These are phyloP conservation scores for Adrianichthys oophorus DNA, from an alignment of 2,797 vertebrate genomes.

Conservation along the genomic window DNA sequence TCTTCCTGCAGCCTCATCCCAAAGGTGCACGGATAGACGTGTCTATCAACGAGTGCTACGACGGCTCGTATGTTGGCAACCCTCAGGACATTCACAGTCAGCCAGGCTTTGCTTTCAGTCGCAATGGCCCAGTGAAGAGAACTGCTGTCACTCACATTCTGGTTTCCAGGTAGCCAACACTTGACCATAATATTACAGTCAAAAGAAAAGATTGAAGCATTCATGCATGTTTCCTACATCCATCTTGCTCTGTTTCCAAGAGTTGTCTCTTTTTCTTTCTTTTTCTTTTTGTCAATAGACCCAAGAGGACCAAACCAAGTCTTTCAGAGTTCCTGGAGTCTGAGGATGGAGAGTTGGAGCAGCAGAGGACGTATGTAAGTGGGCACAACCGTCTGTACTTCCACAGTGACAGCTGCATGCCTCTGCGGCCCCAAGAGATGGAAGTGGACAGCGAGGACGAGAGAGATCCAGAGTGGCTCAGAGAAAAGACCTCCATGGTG, in stretches of 20 bases:
- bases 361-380: constrained; percentile 94
- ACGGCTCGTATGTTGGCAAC: constrained; percentile 97
- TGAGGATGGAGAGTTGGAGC: constrained; percentile 95
- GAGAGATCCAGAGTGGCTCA: constrained; percentile 94
- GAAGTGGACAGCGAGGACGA: constrained; percentile 98
- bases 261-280: not conserved
- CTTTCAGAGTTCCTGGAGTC: constrained; percentile 97
- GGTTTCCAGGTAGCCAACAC: constrained; percentile 87
- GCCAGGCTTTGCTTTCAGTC: constrained; percentile 97
- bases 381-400: constrained; percentile 98
- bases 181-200: too few species aligned
- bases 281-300: constrained; percentile 67
- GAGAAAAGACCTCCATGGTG: constrained; percentile 98
- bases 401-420: constrained; percentile 97
- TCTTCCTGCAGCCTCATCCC: constrained; percentile 88
- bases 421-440: constrained; percentile 97
- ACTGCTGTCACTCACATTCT: constrained; percentile 96
- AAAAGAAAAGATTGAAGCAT: too few species aligned
- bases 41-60: constrained; percentile 98
- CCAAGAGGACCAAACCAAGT: constrained; percentile 95
- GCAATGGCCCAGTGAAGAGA: constrained; percentile 96
- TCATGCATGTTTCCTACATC: not conserved
- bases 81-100: constrained; percentile 99
- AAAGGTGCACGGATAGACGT: constrained; percentile 99
- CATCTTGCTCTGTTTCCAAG: not conserved